Conservation (phyloP, 1,140 invertebrate genomes). For the Proales similis region DNA sequence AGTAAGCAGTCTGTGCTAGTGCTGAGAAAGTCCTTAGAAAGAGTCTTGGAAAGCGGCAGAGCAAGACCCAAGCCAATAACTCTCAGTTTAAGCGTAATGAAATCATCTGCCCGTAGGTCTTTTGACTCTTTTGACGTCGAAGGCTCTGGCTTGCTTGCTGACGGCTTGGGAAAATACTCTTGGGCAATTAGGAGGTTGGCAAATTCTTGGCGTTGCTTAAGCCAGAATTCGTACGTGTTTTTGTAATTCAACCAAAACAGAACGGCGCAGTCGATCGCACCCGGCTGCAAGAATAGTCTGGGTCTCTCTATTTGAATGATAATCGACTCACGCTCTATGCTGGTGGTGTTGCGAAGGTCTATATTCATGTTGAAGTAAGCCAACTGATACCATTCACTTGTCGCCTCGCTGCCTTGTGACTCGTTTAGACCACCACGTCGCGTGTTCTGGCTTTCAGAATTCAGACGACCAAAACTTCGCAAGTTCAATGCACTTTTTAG, state of each 20-base stretch:
- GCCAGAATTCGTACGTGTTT: slow-evolving; percentile 98
- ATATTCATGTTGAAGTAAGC: slow-evolving; percentile 94
- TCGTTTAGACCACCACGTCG: slow-evolving; percentile 57
- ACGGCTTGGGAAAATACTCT: not conserved
- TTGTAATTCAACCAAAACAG: slow-evolving; percentile 96
- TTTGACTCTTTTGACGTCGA: slow-evolving; percentile 1
- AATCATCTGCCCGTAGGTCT: not conserved
- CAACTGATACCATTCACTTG: slow-evolving; percentile 89
- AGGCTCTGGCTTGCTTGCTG: not conserved
- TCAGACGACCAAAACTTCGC: slow-evolving; percentile 58
- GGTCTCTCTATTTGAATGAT: slow-evolving; percentile 81
- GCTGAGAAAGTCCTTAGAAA: not conserved
- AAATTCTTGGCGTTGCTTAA: slow-evolving; percentile 66
- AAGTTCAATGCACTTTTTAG: slow-evolving; percentile 68
- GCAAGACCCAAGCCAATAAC: slow-evolving; percentile 35
- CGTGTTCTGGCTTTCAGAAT: slow-evolving; percentile 61
- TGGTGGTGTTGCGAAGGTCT: slow-evolving; percentile 52
- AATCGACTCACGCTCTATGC: slow-evolving; percentile 77
- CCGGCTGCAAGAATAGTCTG: slow-evolving; percentile 84
- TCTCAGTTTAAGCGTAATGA: slow-evolving; percentile 23
- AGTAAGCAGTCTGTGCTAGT: slow-evolving; percentile 59
- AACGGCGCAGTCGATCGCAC: slow-evolving; percentile 84
- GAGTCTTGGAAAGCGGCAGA: not conserved
- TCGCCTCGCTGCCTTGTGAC: slow-evolving; percentile 63
- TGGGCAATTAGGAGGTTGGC: not conserved